Base-by-base conservation (phyloP, 2,888 invertebrate genomes). In the Melanophora roralis region DNA sequence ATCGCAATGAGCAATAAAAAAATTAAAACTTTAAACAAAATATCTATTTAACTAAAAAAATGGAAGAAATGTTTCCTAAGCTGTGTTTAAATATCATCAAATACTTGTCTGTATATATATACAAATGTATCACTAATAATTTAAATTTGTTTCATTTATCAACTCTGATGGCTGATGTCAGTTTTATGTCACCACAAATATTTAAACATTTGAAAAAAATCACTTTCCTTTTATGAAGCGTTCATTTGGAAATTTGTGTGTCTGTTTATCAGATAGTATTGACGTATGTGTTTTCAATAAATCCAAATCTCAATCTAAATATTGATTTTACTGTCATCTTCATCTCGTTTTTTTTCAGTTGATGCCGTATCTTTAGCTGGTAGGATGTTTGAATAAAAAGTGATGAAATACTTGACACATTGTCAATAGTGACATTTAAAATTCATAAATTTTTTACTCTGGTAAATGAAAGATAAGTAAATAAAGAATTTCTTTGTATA, bases 291-390 rank as follows among this genome's bases (percentile, higher is more conserved):
- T 38, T 53, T 68, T 38, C 62, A 75, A 71, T 75, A 79, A 75
- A 79, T 71, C 71, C 65, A 74, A 74, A 74, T 57, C 65, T 69
- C 40, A 79, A 79, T 79, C 60, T 75, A 75, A 75, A 79, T 75
- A 75, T 79, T 75, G 75, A 79, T 79, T 75, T 79, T 67, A 40
- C 74, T 79, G 74, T 75, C 79, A 75, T 38, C 59, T 55, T 60
- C 78, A 73, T 59, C 49, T 51, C 11, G 0, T 40, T 34, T 67
- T 43, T 74, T 40, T 27, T 14, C 34, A 16, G 43, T 47, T 9
- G 6, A 5, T 6, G 12, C n/a, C 55, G 9, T 53, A 40, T 60
- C 36, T 40, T 47, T 72, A 57, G 8, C 34, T 38, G 1, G 62
- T 53, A 43, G 32, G 45, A 60, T 47, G 69, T 75, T 71, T 65